phyloP scores from a whole-genome alignment of 2,797 vertebrate genomes.

The Pteronotus mesoamericanus region DNA sequence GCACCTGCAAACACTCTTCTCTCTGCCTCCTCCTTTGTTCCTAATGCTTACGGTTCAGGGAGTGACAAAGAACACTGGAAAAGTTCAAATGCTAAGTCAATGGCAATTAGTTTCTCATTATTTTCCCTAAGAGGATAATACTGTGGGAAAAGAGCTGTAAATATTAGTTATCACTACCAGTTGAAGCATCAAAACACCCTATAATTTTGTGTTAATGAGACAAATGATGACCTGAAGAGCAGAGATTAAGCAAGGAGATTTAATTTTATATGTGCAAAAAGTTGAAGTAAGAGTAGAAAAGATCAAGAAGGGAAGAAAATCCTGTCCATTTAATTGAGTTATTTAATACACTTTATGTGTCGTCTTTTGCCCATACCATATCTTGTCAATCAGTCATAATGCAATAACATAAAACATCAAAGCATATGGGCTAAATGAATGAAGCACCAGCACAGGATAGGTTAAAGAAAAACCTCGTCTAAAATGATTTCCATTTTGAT shows the following conservation, averaged over 20 bases:
- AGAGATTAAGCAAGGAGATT: constrained; percentile 28
- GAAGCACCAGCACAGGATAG: not conserved
- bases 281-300: not conserved
- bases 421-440: not conserved
- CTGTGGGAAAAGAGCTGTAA: constrained; percentile 36
- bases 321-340: not conserved
- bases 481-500: constrained; percentile 11
- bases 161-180: constrained; percentile 34
- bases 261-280: constrained; percentile 1
- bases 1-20: not conserved
- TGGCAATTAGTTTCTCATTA: constrained; percentile 38
- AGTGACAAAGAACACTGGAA: not conserved
- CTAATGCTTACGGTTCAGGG: not conserved
- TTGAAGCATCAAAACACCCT: not conserved
- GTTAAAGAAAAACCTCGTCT: not conserved
- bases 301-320: not conserved
- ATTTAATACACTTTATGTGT: not conserved
- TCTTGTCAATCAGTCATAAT: not conserved
- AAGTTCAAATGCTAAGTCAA: constrained; percentile 37
- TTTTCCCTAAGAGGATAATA: constrained; percentile 41
- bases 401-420: not conserved
- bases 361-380: not conserved
- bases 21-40: not conserved
- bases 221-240: not conserved
- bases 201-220: constrained; percentile 67